Percentiles rank a stretch among this genome's conserved stretches.
Conservation (phyloP, 1,140 invertebrate genomes). For the Drosophila bocki region DNA sequence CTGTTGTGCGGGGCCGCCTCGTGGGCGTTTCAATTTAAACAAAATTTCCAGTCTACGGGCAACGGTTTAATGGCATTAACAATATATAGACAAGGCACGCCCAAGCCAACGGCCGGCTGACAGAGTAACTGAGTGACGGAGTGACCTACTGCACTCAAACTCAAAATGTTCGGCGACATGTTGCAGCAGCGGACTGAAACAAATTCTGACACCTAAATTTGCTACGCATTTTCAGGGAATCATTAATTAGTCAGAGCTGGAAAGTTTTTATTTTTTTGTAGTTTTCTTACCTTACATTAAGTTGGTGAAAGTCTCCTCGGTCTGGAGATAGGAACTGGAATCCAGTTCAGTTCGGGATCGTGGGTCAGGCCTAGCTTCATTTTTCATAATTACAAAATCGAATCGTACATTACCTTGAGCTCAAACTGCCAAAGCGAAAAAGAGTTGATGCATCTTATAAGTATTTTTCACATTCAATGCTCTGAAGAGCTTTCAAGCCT, state of each 20-base stretch:
- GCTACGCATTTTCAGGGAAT: constrained; percentile 69
- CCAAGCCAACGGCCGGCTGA: constrained; percentile 29
- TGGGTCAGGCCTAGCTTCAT: constrained; percentile 47
- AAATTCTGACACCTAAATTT: constrained; percentile 68
- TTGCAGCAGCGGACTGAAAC: constrained; percentile 30
- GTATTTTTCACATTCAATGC: constrained; percentile 53
- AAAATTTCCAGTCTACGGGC: constrained; percentile 69
- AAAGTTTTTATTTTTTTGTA: constrained; percentile 40
- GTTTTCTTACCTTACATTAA: constrained; percentile 4
- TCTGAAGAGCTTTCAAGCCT: constrained; percentile 51
- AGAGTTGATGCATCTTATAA: constrained; percentile 64
- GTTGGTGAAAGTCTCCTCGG: constrained; percentile 59
- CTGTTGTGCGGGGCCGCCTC: constrained; percentile 25
- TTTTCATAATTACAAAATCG: constrained; percentile 62
- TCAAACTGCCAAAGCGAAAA: constrained; percentile 71
- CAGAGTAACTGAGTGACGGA: constrained; percentile 29
- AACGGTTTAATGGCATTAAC: constrained; percentile 65
- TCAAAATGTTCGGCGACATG: constrained; percentile 55
- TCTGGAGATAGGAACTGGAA: constrained; percentile 33
- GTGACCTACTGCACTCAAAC: constrained; percentile 71
- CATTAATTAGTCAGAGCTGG: constrained; percentile 71
- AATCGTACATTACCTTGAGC: constrained; percentile 75
- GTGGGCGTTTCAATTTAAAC: constrained; percentile 74
- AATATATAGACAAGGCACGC: constrained; percentile 56
- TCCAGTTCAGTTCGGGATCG: constrained; percentile 30